A percentile compares a stretch with the other conserved stretches of the same genome.
These are phyloP conservation scores for Porites rus DNA, from an alignment of 92 coral and sea anemone genomes.

Conservation along the genomic window DNA sequence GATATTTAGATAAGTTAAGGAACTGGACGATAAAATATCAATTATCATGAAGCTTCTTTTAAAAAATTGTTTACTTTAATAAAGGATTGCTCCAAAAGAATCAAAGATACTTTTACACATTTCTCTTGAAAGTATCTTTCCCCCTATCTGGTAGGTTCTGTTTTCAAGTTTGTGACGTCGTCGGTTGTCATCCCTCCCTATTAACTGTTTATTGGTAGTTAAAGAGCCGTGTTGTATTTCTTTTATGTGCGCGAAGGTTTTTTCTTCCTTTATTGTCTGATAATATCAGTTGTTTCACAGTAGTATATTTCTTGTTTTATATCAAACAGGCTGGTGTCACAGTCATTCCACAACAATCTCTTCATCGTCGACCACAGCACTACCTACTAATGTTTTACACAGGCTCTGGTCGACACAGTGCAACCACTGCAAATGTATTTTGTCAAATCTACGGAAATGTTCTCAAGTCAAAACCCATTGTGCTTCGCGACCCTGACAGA, in stretches of 20 bases:
- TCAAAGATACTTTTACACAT: no score
- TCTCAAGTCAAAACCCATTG: slow-evolving; percentile 71
- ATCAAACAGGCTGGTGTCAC: slow-evolving; percentile 66
- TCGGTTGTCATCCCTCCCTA: neutral
- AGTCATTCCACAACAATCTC: slow-evolving; percentile 69
- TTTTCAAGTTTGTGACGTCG: neutral
- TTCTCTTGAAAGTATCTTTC: neutral
- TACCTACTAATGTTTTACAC: slow-evolving; percentile 80
- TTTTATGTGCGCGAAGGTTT: neutral
- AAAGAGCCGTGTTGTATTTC: no score
- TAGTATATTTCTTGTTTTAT: neutral
- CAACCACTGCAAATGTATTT: slow-evolving; percentile 77
- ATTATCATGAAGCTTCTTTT: no score
- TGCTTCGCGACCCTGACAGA: slow-evolving; percentile 80
- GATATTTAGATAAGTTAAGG: neutral
- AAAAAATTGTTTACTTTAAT: no score
- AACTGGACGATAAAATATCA: neutral
- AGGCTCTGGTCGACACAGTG: slow-evolving; percentile 79
- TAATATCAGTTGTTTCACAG: neutral
- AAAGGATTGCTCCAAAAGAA: no score
- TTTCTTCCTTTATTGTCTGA: neutral
- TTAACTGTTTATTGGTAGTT: neutral
- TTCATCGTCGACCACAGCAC: slow-evolving; percentile 70
- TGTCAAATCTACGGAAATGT: slow-evolving; percentile 76
- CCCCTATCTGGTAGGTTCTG: neutral